phyloP scores from a whole-genome alignment of 1,140 invertebrate genomes.

The Spodoptera frugiperda region DNA sequence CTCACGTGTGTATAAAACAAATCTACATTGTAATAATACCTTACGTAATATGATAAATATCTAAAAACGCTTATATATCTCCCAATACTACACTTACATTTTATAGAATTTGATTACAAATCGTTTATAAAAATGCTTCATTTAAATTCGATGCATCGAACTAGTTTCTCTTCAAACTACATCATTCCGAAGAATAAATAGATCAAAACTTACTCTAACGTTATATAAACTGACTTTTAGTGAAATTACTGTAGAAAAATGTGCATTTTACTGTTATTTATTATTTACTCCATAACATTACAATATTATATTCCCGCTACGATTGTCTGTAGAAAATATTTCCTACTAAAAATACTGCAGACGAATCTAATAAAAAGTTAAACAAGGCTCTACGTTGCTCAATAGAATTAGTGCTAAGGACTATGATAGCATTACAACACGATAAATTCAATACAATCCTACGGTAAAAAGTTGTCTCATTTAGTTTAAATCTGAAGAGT shows the following conservation, averaged over 20 bases:
- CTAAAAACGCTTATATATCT: neutral
- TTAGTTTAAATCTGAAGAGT: no score
- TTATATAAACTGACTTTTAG: neutral
- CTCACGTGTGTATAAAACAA: no score
- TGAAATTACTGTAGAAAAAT: neutral
- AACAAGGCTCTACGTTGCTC: no score
- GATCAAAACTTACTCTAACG: neutral
- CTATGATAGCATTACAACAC: neutral
- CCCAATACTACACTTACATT: neutral
- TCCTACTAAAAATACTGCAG: neutral
- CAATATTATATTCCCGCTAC: constrained; percentile 28
- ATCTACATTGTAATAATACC: no score
- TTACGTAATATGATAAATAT: no score
- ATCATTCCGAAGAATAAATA: neutral
- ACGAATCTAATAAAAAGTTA: neutral
- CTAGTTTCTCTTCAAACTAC: neutral
- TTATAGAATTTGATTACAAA: neutral
- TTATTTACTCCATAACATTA: neutral
- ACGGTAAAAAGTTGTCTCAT: no score
- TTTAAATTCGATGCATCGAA: constrained; percentile 9
- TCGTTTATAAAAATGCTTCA: neutral
- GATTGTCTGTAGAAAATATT: neutral
- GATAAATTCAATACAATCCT: neutral
- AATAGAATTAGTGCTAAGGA: neutral
- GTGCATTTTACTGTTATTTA: neutral